phyloP scores from a whole-genome alignment of 2,113 vertebrate species.

The Elachura formosa region DNA sequence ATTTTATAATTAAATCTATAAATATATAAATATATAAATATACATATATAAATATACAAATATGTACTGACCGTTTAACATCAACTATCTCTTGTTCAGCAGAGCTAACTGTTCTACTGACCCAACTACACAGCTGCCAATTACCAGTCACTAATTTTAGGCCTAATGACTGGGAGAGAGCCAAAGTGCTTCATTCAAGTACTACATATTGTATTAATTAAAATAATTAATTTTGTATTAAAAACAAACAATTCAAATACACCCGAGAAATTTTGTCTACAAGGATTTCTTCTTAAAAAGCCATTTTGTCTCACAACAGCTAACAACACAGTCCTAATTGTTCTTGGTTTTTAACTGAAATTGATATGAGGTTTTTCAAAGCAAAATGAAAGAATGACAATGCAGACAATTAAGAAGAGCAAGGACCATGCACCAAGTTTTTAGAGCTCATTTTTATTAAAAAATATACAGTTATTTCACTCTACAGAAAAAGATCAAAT shows the following conservation, averaged over 20 bases:
- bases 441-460: conserved; percentile 35
- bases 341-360: background rate
- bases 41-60: background rate
- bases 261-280: background rate
- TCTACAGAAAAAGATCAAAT: background rate
- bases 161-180: background rate
- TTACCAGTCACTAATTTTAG: background rate
- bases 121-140: background rate
- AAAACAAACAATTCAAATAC: background rate
- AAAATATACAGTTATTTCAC: conserved; percentile 2
- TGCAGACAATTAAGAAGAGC: background rate
- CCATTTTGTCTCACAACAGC: background rate
- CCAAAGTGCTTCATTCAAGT: background rate
- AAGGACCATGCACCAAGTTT: conserved; percentile 18
- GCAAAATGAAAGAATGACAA: background rate
- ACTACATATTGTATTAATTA: background rate
- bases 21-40: background rate
- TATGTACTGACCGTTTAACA: background rate
- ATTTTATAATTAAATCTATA: background rate
- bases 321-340: background rate
- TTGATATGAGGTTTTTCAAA: background rate
- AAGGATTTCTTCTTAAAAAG: background rate
- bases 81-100: background rate
- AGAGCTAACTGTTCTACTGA: background rate
- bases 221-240: background rate